These are phyloP conservation scores for Dinothrombium tinctorium DNA, from an alignment of 1,140 invertebrate genomes.

Conservation along the genomic window DNA sequence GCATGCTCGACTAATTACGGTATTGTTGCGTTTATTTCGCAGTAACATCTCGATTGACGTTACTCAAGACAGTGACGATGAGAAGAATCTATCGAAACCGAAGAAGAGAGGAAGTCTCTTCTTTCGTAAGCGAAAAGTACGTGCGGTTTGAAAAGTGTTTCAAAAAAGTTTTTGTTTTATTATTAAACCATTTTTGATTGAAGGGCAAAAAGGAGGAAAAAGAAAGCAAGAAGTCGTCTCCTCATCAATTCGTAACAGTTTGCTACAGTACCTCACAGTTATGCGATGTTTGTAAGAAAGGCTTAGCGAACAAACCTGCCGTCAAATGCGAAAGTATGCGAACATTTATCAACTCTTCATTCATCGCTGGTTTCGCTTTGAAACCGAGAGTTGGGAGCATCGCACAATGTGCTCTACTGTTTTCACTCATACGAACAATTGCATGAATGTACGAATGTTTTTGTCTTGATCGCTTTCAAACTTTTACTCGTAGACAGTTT, in stretches of 20 bases:
- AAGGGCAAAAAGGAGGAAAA: conserved; percentile 35
- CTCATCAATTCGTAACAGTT: conserved; percentile 48
- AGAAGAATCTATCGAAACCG: conserved; percentile 52
- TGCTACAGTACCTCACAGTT: conserved; percentile 39
- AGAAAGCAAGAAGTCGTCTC: conserved; percentile 26
- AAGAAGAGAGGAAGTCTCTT: conserved; percentile 57
- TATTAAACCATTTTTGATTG: neutral
- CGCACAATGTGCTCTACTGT: too few relatives aligned
- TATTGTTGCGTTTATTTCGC: neutral
- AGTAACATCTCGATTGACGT: neutral
- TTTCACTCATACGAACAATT: too few relatives aligned
- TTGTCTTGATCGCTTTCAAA: too few relatives aligned
- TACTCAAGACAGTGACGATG: conserved; percentile 28
- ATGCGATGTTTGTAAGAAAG: conserved; percentile 59
- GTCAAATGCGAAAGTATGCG: conserved; percentile 40
- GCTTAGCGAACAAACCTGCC: conserved; percentile 47
- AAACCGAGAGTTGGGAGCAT: too few relatives aligned
- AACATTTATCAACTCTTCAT: neutral
- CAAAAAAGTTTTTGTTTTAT: neutral
- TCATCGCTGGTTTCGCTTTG: too few relatives aligned
- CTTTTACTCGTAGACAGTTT: too few relatives aligned
- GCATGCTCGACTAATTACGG: neutral
- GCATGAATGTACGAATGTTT: too few relatives aligned
- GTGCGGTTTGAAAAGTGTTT: conserved; percentile 14
- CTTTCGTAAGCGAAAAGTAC: conserved; percentile 62